phyloP scores from a whole-genome alignment of 2,113 vertebrate genomes.

The Alces alces region DNA sequence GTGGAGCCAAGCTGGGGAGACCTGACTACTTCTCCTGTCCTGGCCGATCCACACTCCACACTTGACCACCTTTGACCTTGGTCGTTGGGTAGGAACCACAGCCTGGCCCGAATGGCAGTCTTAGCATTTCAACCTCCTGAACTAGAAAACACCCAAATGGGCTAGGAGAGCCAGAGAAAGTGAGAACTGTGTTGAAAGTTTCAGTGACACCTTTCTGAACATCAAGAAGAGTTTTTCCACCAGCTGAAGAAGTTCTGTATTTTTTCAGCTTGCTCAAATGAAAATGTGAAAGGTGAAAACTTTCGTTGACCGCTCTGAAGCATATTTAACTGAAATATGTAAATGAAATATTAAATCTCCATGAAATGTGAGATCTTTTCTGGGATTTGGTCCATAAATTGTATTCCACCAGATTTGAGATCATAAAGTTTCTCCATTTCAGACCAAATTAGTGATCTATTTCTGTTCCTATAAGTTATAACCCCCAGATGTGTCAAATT shows the following conservation, averaged over 20 bases:
- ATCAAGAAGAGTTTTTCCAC: background rate
- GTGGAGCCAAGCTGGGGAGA: background rate
- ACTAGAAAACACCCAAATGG: background rate
- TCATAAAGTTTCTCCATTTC: constrained; percentile 64
- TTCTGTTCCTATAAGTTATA: constrained; percentile 68
- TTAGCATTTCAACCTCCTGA: background rate
- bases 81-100: background rate
- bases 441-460: constrained; percentile 74
- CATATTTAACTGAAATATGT: constrained; percentile 29
- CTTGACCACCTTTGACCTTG: background rate
- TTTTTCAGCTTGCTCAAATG: background rate
- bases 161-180: background rate
- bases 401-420: constrained; percentile 47
- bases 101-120: background rate
- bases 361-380: constrained; percentile 24
- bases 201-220: background rate
- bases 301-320: background rate
- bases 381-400: constrained; percentile 39
- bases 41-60: background rate
- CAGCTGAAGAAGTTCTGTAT: background rate
- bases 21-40: background rate
- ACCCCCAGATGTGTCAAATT: constrained; percentile 52
- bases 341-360: constrained; percentile 42
- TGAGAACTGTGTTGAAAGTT: background rate
- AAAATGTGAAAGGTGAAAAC: constrained; percentile 18